Evolutionary conservation across 1,140 invertebrate genomes (phyloP), one percentile per base, ranked within the genome.

Genomic region (Ceratina japonica): DNA sequence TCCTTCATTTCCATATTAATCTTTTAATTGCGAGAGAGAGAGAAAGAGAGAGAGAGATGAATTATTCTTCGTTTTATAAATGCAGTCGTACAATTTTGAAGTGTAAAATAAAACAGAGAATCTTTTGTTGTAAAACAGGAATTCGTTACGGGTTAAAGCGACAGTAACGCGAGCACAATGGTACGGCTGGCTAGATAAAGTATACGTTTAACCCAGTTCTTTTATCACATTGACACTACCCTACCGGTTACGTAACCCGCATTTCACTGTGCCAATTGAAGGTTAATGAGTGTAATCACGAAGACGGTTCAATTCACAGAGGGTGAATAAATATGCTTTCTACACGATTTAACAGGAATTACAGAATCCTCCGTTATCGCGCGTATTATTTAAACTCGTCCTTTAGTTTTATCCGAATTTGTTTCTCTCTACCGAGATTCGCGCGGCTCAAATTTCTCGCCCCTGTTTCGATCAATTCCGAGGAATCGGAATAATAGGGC

Each of bases 141-240:
- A 31, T 20, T 27, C 18, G 22, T 54, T 24, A 13, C 10, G 2
- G 15, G 18, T 58, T 20, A 27, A n/a, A 56, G 0, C 52, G 51
- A 31, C 24, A 70, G 52, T 56, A 70, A 56, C 22, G 24, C 24
- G 24, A 56, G 24, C 13, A 58, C 66, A 70, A 58, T 56, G 5
- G 52, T 54, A 70, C 18, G 49, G 49, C 22, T 12, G 51, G 3
- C 15, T 70, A 70, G 52, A 70, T 70, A 70, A 70, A 70, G 51
- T n/a, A 52, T 70, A 70, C n/a, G 24, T 70, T 70, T 70, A 70
- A 70, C 66, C 66, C 56, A 70, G 51, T 70, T 70, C 52, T 70
- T 70, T 70, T 70, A 70, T 70, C 66, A 56, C 66, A 31, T 37
- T 56, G 51, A 70, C 66, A 70, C 66, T 58, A 70, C 52, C 66